A percentile compares a stretch with the other conserved stretches of the same genome.
Conservation (phyloP, 2,797 vertebrate species). For the Enteromius anoplus region DNA sequence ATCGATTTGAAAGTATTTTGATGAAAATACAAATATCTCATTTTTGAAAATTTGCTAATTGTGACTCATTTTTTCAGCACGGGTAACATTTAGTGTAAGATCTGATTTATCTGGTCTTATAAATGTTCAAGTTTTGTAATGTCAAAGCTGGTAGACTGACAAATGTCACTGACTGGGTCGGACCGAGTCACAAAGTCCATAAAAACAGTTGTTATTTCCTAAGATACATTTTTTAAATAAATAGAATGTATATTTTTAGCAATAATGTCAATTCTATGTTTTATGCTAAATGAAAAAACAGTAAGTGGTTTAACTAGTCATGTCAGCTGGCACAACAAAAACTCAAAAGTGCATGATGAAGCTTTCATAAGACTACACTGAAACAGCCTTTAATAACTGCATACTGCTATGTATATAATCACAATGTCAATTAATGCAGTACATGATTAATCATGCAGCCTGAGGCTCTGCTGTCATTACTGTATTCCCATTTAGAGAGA, state of each 20-base stretch:
- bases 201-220: background rate
- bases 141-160: background rate
- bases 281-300: background rate
- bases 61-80: too few relatives aligned
- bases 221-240: background rate
- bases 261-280: background rate
- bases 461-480: constrained; percentile 33
- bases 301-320: background rate
- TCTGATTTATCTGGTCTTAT: background rate
- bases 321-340: background rate
- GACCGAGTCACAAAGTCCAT: too few relatives aligned
- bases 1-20: too few relatives aligned
- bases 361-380: background rate
- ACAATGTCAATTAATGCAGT: constrained; percentile 35
- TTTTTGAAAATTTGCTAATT: too few relatives aligned
- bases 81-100: background rate
- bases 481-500: constrained; percentile 29
- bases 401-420: constrained; percentile 7
- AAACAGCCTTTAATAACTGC: constrained; percentile 11
- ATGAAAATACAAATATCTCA: too few relatives aligned
- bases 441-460: constrained; percentile 33
- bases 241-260: background rate
- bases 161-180: background rate
- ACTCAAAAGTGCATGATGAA: background rate
- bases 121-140: constrained; percentile 15